A percentile compares a stretch with the other conserved stretches of the same genome.
Evolutionary conservation across 2,888 invertebrate genomes (phyloP).

Genomic region (Seira musarum): DNA sequence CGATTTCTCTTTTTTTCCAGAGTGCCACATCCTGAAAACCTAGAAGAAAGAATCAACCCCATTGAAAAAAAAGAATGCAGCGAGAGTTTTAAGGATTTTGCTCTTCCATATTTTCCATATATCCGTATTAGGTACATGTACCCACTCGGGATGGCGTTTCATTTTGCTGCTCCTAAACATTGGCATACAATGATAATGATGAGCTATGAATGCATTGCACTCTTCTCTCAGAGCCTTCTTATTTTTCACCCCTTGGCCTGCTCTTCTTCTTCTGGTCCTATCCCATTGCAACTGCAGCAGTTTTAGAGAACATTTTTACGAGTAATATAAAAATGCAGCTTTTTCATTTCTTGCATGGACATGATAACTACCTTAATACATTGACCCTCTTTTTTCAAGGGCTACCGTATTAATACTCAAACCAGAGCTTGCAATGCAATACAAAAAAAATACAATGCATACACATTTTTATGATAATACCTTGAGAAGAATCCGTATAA

Average conservation of each 20-base stretch:
- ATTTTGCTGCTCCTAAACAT: background rate
- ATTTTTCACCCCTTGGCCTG: background rate
- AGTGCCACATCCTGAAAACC: constrained; percentile 7
- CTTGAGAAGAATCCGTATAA: constrained; percentile 17
- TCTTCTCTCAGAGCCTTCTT: background rate
- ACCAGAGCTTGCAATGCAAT: too few relatives aligned
- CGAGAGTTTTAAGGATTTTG: background rate
- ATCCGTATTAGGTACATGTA: background rate
- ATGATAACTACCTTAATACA: constrained; percentile 10
- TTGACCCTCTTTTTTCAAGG: constrained; percentile 10
- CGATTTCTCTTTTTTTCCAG: constrained; percentile 9
- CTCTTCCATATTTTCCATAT: background rate
- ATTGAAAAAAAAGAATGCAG: background rate
- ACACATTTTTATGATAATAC: too few relatives aligned
- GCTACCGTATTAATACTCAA: too few relatives aligned
- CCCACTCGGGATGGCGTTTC: background rate
- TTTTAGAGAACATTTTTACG: background rate
- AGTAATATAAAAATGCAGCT: background rate
- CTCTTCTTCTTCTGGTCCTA: too few relatives aligned
- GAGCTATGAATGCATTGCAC: constrained; percentile 5
- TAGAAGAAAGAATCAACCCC: constrained; percentile 5
- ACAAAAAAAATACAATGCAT: too few relatives aligned
- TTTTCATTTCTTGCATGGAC: background rate
- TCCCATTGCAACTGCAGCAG: background rate
- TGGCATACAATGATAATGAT: constrained; percentile 7